Evolutionary conservation across 2,888 invertebrate species (phyloP).

Genomic region (Euclidia mi): DNA sequence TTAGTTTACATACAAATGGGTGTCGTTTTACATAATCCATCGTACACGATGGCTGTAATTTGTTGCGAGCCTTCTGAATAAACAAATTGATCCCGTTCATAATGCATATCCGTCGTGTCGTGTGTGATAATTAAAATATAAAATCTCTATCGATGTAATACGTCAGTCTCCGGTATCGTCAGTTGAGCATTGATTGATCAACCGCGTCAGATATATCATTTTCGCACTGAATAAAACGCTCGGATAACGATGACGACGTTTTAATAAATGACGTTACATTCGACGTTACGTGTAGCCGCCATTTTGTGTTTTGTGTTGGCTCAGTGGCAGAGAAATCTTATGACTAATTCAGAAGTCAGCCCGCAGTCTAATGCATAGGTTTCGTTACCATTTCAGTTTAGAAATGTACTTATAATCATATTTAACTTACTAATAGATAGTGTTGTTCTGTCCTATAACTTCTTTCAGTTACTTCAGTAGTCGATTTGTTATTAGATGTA

Average conservation of each 20-base stretch:
- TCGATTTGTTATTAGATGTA: no score
- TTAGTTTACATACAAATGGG: constrained; percentile 89
- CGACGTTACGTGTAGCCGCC: not conserved
- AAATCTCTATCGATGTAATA: constrained; percentile 54
- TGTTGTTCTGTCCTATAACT: no score
- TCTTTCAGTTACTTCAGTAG: no score
- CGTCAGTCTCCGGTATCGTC: constrained; percentile 51
- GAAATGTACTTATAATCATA: no score
- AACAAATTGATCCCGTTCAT: constrained; percentile 85
- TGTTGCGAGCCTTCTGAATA: constrained; percentile 86
- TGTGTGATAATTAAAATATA: constrained; percentile 59
- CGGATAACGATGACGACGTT: constrained; percentile 35
- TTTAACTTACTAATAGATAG: no score
- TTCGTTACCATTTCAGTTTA: no score
- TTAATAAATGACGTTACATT: constrained; percentile 35
- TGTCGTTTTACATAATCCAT: constrained; percentile 89
- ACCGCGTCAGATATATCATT: constrained; percentile 49
- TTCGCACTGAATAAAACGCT: constrained; percentile 34
- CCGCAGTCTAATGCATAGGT: no score
- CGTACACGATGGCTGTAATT: constrained; percentile 84
- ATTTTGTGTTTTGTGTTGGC: not conserved
- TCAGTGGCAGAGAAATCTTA: no score
- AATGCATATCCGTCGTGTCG: constrained; percentile 76
- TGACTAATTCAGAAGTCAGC: no score
- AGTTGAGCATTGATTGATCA: constrained; percentile 51